Conservation (phyloP, 2,888 invertebrate species). For the Pecten maximus region DNA sequence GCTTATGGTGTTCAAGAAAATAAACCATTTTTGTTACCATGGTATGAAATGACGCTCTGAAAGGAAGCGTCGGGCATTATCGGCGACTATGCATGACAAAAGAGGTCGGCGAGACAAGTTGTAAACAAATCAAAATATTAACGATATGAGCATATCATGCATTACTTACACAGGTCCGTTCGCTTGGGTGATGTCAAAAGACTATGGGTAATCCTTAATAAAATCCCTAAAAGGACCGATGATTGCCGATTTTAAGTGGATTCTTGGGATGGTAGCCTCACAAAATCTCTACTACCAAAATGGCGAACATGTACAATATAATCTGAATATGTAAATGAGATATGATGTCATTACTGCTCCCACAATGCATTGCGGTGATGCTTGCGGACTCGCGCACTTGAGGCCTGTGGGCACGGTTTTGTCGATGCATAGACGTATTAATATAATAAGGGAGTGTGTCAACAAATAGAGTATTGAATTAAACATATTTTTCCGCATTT, state of each 20-base stretch:
- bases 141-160: constrained; percentile 35
- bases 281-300: constrained; percentile 70
- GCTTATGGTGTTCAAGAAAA: neutral
- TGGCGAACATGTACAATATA: constrained; percentile 69
- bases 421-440: no score
- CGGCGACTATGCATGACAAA: constrained; percentile 38
- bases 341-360: constrained; percentile 75
- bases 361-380: constrained; percentile 64
- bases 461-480: no score
- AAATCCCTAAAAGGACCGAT: constrained; percentile 64
- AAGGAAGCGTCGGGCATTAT: constrained; percentile 42
- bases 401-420: neutral
- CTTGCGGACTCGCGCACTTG: neutral
- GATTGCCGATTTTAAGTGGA: constrained; percentile 71
- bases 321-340: constrained; percentile 77
- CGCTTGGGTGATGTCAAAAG: constrained; percentile 75
- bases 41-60: constrained; percentile 35
- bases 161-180: constrained; percentile 80
- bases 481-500: no score
- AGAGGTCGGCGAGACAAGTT: constrained; percentile 35
- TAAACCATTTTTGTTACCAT: constrained; percentile 37
- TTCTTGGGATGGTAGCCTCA: constrained; percentile 63
- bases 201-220: constrained; percentile 69
- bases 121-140: constrained; percentile 46
- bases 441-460: no score